Conservation (phyloP, 2,888 invertebrate species). For the Drosophila pseudotalamancana region DNA sequence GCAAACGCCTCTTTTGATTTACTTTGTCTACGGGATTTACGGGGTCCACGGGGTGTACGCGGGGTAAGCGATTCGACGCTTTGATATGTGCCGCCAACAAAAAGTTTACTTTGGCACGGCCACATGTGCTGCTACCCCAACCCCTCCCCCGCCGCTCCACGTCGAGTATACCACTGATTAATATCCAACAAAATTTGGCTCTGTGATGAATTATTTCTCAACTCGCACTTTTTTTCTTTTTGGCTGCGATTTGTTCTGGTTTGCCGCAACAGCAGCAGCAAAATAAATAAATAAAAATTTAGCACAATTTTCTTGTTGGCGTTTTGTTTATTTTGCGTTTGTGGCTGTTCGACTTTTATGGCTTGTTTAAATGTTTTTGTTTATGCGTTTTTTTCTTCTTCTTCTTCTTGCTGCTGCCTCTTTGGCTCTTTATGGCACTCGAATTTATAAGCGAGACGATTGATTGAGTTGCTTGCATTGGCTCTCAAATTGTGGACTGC, state of each 20-base stretch:
- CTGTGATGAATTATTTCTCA: constrained; percentile 73
- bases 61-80: constrained; percentile 25
- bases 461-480: constrained; percentile 70
- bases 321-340: constrained; percentile 56
- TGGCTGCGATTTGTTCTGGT: constrained; percentile 52
- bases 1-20: constrained; percentile 56
- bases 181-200: constrained; percentile 69
- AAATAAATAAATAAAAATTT: constrained; percentile 67
- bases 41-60: neutral
- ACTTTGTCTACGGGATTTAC: constrained; percentile 13
- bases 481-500: too few species aligned
- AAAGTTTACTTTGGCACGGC: constrained; percentile 66
- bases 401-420: constrained; percentile 12
- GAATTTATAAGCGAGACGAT: constrained; percentile 54
- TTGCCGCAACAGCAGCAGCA: constrained; percentile 7
- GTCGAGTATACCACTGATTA: constrained; percentile 51
- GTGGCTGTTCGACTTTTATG: constrained; percentile 63
- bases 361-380: constrained; percentile 57
- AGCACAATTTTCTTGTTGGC: constrained; percentile 53
- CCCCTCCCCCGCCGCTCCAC: neutral
- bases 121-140: constrained; percentile 47
- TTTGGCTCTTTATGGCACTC: constrained; percentile 35
- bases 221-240: constrained; percentile 49
- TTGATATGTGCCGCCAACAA: constrained; percentile 69
- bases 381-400: constrained; percentile 20